Conservation (phyloP, 1,140 invertebrate genomes). For the Ericerus pela region DNA sequence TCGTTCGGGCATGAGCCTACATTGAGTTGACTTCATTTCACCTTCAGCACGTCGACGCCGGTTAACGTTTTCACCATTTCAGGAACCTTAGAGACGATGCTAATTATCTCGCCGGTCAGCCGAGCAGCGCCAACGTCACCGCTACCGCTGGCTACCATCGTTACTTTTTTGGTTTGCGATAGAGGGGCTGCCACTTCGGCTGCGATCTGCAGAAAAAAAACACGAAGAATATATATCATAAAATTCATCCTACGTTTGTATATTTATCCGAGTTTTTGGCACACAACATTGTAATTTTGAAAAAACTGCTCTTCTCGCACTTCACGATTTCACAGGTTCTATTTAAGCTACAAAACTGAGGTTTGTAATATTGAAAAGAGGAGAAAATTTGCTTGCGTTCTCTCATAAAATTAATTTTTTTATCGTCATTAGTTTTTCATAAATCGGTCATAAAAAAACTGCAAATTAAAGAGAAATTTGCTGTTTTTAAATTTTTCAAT, state of each 20-base stretch:
- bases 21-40: constrained; percentile 24
- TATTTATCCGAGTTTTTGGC: not conserved
- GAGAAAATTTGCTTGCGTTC: too few species aligned
- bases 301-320: too few species aligned
- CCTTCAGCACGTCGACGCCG: constrained; percentile 81
- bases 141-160: constrained; percentile 84
- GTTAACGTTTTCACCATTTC: constrained; percentile 78
- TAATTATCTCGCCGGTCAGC: constrained; percentile 81
- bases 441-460: too few species aligned
- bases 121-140: constrained; percentile 85
- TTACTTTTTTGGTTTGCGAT: constrained; percentile 82
- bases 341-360: too few species aligned
- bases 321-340: too few species aligned
- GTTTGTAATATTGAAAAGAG: too few species aligned
- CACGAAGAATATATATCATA: not conserved
- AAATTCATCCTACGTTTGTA: too few species aligned
- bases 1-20: constrained; percentile 1
- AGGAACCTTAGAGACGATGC: constrained; percentile 83
- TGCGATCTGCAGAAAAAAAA: constrained; percentile 50
- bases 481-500: too few species aligned
- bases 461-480: too few species aligned
- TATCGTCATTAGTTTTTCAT: too few species aligned
- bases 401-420: too few species aligned
- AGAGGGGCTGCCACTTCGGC: constrained; percentile 90
- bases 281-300: too few species aligned